Evolutionary conservation across 2,888 invertebrate genomes (phyloP), one percentile per base, ranked within the genome.

Genomic region (Matsumyia berberina): DNA sequence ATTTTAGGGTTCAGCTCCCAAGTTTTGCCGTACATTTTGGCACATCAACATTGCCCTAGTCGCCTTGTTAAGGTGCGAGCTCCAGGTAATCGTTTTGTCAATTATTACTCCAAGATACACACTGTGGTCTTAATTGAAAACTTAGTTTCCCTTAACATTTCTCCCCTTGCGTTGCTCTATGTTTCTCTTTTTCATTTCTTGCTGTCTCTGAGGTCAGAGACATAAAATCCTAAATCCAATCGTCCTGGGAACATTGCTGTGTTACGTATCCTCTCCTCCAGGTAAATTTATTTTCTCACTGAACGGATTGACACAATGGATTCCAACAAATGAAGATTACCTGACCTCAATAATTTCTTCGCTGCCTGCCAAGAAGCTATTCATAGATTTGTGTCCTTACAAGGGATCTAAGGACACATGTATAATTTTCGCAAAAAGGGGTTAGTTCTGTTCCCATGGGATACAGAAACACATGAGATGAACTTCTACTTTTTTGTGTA

Each of bases 401-500:
- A 24, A 24, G 35, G 57, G 15, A 46, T 37, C 24, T 4, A 3
- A 24, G 1, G 24, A 3, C 24, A 1, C 24, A 9, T n/a, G n/a
- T 11, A 44, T 12, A 57, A 44, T 44, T 33, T 44, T 69, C 31
- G 29, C 58, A 49, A 76, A 58, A 72, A 77, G 77, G 77, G 77
- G 77, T 67, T 39, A 58, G 1, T 42, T 57, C n/a, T 17, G 33
- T 74, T 76, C 77, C 77, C 77, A 77, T 76, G 60, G 51, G 67
- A 60, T 33, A 37, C 15, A 35, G 58, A 74, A 73, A 8, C 57
- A 53, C 44, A 24, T 53, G 73, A n/a, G n/a, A 73, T 73, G 55
- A 64, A 64, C 39, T 11, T 33, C 53, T 64, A 39, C 11, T 33
- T 62, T 64, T 49, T 39, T 5, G 4, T 33, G 55, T n/a, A 69